These are phyloP conservation scores for Vimba vimba DNA, from an alignment of 2,113 vertebrate species.

Conservation along the genomic window DNA sequence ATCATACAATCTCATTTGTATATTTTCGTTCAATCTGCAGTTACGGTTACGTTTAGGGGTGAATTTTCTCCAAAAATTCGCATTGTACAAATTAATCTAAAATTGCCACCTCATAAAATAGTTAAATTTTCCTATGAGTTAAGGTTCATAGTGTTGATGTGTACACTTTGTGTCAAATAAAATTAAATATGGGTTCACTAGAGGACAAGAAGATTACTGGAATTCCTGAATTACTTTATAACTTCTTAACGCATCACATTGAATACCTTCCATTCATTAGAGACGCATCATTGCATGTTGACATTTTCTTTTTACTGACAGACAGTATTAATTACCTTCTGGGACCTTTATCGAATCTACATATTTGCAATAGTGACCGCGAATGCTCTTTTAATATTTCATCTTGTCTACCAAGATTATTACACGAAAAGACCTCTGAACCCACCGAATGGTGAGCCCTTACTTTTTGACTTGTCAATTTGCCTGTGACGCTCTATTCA, in stretches of 20 bases:
- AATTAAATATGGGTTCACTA: neutral
- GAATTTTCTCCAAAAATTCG: too few relatives aligned
- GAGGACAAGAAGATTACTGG: neutral
- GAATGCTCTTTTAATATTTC: conserved; percentile 6
- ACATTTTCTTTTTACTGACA: conserved; percentile 12
- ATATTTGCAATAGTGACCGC: neutral
- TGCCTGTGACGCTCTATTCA: neutral
- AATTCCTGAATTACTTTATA: neutral
- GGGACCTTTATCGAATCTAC: neutral
- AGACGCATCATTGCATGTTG: neutral
- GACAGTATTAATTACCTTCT: conserved; percentile 12
- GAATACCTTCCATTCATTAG: conserved; percentile 25
- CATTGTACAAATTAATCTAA: too few relatives aligned
- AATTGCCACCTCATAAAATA: too few relatives aligned
- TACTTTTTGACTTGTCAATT: neutral
- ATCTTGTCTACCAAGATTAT: conserved; percentile 11
- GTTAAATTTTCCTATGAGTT: too few relatives aligned
- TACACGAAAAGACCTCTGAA: neutral
- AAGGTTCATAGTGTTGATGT: neutral
- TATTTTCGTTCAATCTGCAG: too few relatives aligned
- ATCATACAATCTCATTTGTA: too few relatives aligned
- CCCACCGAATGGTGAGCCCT: neutral
- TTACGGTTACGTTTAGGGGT: too few relatives aligned
- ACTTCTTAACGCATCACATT: neutral
- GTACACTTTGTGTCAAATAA: neutral